Evolutionary conservation across 2,888 invertebrate genomes (phyloP).

Genomic region (Ceramica pisi): DNA sequence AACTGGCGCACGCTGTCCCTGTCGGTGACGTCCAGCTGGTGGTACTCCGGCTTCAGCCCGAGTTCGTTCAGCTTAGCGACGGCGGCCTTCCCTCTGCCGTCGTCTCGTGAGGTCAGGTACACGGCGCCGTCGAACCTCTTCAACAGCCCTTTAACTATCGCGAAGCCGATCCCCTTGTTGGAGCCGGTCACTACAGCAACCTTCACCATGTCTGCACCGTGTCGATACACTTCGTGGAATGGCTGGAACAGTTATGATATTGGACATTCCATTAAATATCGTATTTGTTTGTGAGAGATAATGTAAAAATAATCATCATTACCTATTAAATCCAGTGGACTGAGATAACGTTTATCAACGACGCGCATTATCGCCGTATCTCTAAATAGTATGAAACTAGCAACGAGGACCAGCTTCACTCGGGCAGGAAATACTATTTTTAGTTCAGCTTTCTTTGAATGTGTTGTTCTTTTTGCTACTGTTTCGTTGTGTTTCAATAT

Average conservation of each 20-base stretch:
- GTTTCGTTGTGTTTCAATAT: too few relatives aligned
- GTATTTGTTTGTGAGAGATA: constrained; percentile 22
- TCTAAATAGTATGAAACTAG: not conserved
- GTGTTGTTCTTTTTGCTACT: too few relatives aligned
- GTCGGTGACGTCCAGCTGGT: constrained; percentile 63
- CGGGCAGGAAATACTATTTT: too few relatives aligned
- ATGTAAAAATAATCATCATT: constrained; percentile 10
- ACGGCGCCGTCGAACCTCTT: constrained; percentile 91
- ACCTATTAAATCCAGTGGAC: constrained; percentile 10
- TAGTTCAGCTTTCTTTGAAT: too few relatives aligned
- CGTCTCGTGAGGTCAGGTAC: constrained; percentile 87
- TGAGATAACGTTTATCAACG: constrained; percentile 16
- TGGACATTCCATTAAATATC: constrained; percentile 9
- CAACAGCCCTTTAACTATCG: constrained; percentile 91
- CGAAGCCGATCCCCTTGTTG: constrained; percentile 93
- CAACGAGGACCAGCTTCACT: not conserved
- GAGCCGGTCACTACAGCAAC: constrained; percentile 91
- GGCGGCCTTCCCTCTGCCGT: constrained; percentile 68
- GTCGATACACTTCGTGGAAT: constrained; percentile 7
- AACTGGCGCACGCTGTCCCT: constrained; percentile 90
- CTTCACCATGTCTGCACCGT: constrained; percentile 51
- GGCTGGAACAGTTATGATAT: not conserved
- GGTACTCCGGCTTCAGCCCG: constrained; percentile 67
- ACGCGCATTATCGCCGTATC: not conserved
- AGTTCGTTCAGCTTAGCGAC: constrained; percentile 70